Conservation (phyloP, 2,797 vertebrate species). For the Alosa sapidissima region DNA sequence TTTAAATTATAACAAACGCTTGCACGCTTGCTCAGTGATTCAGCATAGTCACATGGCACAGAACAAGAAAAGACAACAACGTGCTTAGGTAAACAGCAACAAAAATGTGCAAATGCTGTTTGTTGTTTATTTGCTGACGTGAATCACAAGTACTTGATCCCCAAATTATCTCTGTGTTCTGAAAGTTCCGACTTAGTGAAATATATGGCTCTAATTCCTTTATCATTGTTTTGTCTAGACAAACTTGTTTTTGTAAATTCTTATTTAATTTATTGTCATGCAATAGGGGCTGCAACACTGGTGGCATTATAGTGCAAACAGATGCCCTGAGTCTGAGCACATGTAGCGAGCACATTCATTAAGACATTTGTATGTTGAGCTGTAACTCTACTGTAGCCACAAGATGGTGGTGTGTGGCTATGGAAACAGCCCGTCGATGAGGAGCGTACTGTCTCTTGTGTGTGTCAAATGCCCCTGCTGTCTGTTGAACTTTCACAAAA, state of each 20-base stretch:
- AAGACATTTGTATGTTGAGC: too few species aligned
- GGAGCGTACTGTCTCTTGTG: not conserved
- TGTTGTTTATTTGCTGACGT: not conserved
- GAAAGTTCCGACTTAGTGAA: not conserved
- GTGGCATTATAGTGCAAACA: slow-evolving; percentile 62
- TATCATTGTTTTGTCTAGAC: slow-evolving; percentile 8
- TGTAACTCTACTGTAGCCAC: slow-evolving; percentile 46
- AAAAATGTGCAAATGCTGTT: slow-evolving; percentile 45
- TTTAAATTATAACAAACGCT: not conserved
- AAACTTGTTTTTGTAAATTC: not conserved
- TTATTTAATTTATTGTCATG: not conserved
- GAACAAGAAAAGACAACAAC: not conserved
- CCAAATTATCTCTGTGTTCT: not conserved
- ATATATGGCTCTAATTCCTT: not conserved
- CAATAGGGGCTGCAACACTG: slow-evolving; percentile 47
- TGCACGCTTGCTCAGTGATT: not conserved
- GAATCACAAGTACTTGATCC: not conserved
- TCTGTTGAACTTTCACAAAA: not conserved
- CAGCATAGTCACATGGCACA: not conserved
- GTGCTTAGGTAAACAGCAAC: slow-evolving; percentile 42
- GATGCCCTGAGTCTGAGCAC: slow-evolving; percentile 39
- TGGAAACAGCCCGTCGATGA: not conserved
- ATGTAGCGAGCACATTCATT: not conserved
- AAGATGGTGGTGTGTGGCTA: slow-evolving; percentile 68
- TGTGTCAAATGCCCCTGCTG: not conserved